phyloP scores from a whole-genome alignment of 2,113 vertebrate species.

The Columbina picui region DNA sequence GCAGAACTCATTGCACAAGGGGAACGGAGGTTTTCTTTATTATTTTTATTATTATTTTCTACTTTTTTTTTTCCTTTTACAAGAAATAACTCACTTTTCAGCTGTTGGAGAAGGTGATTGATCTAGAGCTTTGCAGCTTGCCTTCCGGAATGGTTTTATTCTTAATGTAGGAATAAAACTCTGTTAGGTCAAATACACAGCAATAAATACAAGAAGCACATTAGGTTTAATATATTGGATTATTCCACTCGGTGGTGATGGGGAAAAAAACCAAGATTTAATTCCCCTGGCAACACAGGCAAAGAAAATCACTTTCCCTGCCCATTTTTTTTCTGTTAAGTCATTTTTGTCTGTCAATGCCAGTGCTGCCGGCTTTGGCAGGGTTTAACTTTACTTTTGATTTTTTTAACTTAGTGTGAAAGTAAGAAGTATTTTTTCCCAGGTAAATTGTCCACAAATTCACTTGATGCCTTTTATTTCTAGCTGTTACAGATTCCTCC shows the following conservation, averaged over 20 bases:
- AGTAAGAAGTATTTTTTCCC: background rate
- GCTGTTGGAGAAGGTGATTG: conserved; percentile 72
- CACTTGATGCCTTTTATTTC: background rate
- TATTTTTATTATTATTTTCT: conserved; percentile 21
- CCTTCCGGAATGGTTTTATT: conserved; percentile 65
- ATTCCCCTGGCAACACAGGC: conserved; percentile 71
- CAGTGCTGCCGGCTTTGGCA: conserved; percentile 18
- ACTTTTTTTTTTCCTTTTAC: background rate
- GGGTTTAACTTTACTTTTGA: background rate
- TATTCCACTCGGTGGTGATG: conserved; percentile 71
- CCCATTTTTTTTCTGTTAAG: conserved; percentile 19
- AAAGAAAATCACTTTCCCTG: conserved; percentile 73
- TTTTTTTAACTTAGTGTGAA: background rate
- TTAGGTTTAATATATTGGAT: conserved; percentile 77
- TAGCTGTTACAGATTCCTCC: background rate
- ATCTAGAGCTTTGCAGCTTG: conserved; percentile 59
- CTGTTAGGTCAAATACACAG: conserved; percentile 71
- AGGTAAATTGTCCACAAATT: background rate
- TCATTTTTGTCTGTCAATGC: conserved; percentile 54
- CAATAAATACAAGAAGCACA: conserved; percentile 71
- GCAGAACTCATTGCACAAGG: conserved; percentile 49
- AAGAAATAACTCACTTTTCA: conserved; percentile 78
- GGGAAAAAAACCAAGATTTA: conserved; percentile 73
- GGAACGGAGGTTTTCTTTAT: background rate
- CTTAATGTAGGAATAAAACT: conserved; percentile 69